Evolutionary conservation across 92 coral and sea anemone genomes (phyloP).

Genomic region (Heliopora coerulea): DNA sequence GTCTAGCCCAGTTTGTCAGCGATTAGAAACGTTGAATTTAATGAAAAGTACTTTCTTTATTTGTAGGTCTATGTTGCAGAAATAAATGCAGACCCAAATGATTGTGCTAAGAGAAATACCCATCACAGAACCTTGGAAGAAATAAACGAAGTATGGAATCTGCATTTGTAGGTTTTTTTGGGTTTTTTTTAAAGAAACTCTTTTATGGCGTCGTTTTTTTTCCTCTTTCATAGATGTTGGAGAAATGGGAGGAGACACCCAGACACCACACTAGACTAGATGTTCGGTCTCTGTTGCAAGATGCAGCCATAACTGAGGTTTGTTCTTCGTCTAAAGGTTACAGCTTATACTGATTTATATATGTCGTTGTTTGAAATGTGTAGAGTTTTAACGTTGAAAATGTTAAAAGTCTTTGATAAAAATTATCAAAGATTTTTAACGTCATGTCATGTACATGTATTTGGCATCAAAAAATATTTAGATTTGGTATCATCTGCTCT

Average conservation of each 20-base stretch:
- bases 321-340: too few relatives aligned
- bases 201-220: not conserved
- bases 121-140: constrained; percentile 86
- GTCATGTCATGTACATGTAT: too few relatives aligned
- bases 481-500: too few relatives aligned
- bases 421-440: too few relatives aligned
- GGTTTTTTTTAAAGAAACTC: not conserved
- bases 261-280: constrained; percentile 82
- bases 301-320: constrained; percentile 97
- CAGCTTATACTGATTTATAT: too few relatives aligned
- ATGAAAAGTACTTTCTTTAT: not conserved
- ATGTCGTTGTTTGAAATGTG: too few relatives aligned
- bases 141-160: constrained; percentile 67
- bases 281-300: constrained; percentile 89
- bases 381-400: too few relatives aligned
- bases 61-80: constrained; percentile 90
- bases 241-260: constrained; percentile 90
- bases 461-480: too few relatives aligned
- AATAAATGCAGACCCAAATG: constrained; percentile 88
- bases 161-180: not conserved
- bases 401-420: too few relatives aligned
- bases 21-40: too few relatives aligned
- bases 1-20: not conserved
- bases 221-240: constrained; percentile 62
- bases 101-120: constrained; percentile 90